Conservation (phyloP, 2,888 invertebrate species). For the Hydrotaea cyrtoneurina region DNA sequence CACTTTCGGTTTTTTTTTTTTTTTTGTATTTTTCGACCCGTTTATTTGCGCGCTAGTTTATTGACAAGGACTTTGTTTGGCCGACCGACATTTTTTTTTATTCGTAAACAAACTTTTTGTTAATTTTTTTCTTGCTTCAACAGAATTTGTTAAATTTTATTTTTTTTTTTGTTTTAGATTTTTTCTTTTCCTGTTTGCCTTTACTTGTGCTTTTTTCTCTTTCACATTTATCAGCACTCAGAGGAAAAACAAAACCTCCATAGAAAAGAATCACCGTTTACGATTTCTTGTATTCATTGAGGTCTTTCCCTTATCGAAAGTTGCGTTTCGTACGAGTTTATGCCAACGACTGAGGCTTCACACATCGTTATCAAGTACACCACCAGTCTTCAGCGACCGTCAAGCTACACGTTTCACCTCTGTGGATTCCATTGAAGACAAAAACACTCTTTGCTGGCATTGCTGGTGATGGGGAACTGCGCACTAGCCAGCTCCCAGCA, state of each 20-base stretch:
- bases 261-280: slow-evolving; percentile 30
- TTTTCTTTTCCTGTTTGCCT: slow-evolving; percentile 27
- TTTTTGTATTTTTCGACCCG: neutral
- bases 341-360: slow-evolving; percentile 77
- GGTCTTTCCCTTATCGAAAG: slow-evolving; percentile 60
- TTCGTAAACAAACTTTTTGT: neutral
- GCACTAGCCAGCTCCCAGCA: slow-evolving; percentile 20
- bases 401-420: neutral
- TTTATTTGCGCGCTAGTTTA: neutral
- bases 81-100: slow-evolving; percentile 20
- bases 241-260: neutral
- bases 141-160: neutral
- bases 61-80: neutral
- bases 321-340: slow-evolving; percentile 77
- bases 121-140: neutral
- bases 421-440: neutral
- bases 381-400: neutral
- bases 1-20: neutral
- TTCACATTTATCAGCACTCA: neutral
- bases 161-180: too few relatives aligned
- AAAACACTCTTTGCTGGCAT: neutral
- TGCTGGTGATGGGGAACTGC: neutral
- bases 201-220: slow-evolving; percentile 27
- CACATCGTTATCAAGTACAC: slow-evolving; percentile 59
- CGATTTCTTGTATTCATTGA: slow-evolving; percentile 12